Evolutionary conservation across 2,113 vertebrate species (phyloP).

Genomic region (Clarias macrocephalus): DNA sequence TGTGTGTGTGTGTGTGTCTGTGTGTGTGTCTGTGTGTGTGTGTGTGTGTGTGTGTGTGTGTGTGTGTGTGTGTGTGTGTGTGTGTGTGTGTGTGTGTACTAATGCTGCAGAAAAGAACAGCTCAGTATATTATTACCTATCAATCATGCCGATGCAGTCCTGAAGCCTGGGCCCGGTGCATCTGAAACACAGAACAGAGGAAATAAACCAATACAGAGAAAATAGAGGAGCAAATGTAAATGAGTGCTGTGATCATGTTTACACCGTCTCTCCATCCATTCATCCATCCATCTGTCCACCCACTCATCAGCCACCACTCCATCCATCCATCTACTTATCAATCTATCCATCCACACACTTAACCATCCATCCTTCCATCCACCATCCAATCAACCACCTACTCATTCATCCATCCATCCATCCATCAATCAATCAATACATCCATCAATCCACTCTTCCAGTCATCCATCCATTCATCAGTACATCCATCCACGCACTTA

Average conservation of each 20-base stretch:
- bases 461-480: neutral
- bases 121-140: constrained; percentile 78
- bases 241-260: too few relatives aligned
- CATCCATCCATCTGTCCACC: neutral
- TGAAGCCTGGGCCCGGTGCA: constrained; percentile 91
- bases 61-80: too few relatives aligned
- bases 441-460: neutral
- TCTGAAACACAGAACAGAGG: constrained; percentile 70
- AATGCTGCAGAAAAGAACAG: neutral
- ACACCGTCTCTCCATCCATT: neutral
- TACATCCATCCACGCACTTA: neutral
- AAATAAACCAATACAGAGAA: constrained; percentile 17
- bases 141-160: constrained; percentile 97
- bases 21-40: too few relatives aligned
- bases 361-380: neutral
- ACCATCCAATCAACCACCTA: neutral
- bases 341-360: too few relatives aligned
- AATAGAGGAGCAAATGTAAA: constrained; percentile 22
- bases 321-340: neutral
- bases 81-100: constrained; percentile 24
- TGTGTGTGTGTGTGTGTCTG: too few relatives aligned
- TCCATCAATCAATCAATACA: neutral
- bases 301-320: neutral
- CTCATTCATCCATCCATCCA: neutral
- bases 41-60: too few relatives aligned